Conservation (phyloP, 2,797 vertebrate species). For the Iguana delicatissima region DNA sequence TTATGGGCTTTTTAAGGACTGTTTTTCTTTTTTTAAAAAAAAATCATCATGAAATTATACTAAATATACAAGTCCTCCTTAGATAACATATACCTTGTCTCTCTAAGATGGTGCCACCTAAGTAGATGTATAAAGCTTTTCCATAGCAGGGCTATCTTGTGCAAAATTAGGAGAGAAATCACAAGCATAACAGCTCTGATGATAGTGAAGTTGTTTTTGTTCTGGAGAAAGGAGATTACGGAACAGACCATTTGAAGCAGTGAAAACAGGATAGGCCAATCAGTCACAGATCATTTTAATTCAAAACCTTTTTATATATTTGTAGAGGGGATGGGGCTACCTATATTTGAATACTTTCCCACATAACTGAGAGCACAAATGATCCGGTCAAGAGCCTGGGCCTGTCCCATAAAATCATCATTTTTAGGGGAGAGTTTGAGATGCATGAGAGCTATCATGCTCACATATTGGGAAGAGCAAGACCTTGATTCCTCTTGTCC, state of each 20-base stretch:
- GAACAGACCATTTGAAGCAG: background rate
- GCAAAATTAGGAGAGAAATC: background rate
- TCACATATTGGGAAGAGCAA: too few relatives aligned
- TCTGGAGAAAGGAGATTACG: background rate
- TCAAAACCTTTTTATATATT: background rate
- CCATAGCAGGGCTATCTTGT: background rate
- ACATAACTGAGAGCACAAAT: background rate
- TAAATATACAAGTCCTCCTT: background rate
- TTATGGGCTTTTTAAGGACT: background rate
- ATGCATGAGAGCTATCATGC: too few relatives aligned
- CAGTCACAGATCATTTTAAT: background rate
- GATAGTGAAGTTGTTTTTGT: background rate
- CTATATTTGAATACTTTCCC: background rate
- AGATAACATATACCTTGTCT: background rate
- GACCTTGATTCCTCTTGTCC: too few relatives aligned
- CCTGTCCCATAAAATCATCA: background rate
- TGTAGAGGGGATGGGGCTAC: background rate
- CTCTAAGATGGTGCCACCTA: too few relatives aligned
- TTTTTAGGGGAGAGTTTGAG: too few relatives aligned
- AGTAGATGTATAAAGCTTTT: background rate
- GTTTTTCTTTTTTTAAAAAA: background rate
- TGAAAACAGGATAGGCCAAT: background rate
- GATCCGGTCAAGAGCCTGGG: background rate
- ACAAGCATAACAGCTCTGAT: too few relatives aligned
- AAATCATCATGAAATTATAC: background rate